Evolutionary conservation across 2,113 vertebrate genomes (phyloP).

Genomic region (Charadrius vociferus): DNA sequence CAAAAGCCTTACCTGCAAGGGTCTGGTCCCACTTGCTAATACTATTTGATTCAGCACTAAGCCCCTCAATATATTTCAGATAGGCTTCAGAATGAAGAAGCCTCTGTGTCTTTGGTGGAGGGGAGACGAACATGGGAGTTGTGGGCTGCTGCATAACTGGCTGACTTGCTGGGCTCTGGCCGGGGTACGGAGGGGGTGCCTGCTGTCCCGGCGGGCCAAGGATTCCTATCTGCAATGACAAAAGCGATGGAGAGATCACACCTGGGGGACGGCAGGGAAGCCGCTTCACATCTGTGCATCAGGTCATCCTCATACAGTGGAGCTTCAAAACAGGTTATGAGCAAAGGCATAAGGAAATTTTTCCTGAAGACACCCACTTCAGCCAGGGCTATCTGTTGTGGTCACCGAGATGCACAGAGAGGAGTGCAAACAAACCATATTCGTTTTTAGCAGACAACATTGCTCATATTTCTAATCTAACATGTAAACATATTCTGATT

Average conservation of each 20-base stretch:
- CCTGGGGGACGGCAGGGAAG: not conserved
- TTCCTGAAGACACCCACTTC: not conserved
- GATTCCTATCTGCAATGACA: slow-evolving; percentile 79
- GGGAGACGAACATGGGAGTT: slow-evolving; percentile 94
- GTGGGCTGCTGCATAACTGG: slow-evolving; percentile 91
- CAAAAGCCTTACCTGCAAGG: slow-evolving; percentile 85
- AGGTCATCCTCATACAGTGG: not conserved
- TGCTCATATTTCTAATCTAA: not conserved
- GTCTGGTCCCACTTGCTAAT: slow-evolving; percentile 99
- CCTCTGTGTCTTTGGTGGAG: slow-evolving; percentile 93
- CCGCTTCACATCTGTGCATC: not conserved
- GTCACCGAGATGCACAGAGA: not conserved
- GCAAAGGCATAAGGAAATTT: not conserved
- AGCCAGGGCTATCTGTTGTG: not conserved
- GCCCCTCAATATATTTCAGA: slow-evolving; percentile 95
- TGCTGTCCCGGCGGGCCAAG: slow-evolving; percentile 85
- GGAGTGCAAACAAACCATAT: not conserved
- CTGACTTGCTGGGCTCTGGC: slow-evolving; percentile 84
- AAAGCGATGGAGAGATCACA: not conserved
- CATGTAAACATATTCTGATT: not conserved
- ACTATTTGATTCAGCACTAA: slow-evolving; percentile 90
- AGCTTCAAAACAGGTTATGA: not conserved
- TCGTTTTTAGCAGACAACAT: not conserved
- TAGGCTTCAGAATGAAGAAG: slow-evolving; percentile 98
- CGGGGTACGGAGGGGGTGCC: slow-evolving; percentile 90